phyloP scores from a whole-genome alignment of 2,888 invertebrate species.

The Thecophora atra region DNA sequence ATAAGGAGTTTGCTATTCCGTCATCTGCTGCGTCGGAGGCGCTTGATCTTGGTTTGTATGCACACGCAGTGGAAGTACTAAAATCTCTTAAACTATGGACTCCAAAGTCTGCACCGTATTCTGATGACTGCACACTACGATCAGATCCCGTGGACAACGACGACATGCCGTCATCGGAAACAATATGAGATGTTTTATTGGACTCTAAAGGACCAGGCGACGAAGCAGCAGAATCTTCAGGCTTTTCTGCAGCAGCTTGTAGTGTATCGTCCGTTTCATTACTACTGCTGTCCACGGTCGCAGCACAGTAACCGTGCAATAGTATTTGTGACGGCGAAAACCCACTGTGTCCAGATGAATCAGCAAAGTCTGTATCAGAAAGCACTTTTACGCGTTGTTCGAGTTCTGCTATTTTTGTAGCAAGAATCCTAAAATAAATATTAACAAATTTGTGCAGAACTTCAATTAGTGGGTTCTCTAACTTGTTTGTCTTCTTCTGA shows the following conservation, averaged over 20 bases:
- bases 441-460: not conserved
- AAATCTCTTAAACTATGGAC: conserved; percentile 50
- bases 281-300: conserved; percentile 66
- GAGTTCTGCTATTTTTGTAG: conserved; percentile 81
- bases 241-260: conserved; percentile 40
- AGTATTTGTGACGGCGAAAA: conserved; percentile 71
- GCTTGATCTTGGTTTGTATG: conserved; percentile 56
- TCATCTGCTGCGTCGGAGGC: conserved; percentile 57
- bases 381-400: conserved; percentile 78
- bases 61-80: conserved; percentile 50
- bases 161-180: conserved; percentile 58
- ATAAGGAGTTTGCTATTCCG: conserved; percentile 40
- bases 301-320: conserved; percentile 71
- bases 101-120: conserved; percentile 57
- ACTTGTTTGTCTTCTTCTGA: conserved; percentile 88
- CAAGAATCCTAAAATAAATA: conserved; percentile 74
- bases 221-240: conserved; percentile 61
- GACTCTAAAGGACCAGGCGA: conserved; percentile 56
- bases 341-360: conserved; percentile 47
- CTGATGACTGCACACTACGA: conserved; percentile 61
- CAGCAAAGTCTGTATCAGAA: conserved; percentile 63
- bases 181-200: conserved; percentile 51
- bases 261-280: conserved; percentile 51
- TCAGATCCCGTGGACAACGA: conserved; percentile 64
- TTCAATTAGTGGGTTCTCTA: conserved; percentile 43